Conservation (phyloP, 1,140 invertebrate genomes). For the Drosophila mojavensis region DNA sequence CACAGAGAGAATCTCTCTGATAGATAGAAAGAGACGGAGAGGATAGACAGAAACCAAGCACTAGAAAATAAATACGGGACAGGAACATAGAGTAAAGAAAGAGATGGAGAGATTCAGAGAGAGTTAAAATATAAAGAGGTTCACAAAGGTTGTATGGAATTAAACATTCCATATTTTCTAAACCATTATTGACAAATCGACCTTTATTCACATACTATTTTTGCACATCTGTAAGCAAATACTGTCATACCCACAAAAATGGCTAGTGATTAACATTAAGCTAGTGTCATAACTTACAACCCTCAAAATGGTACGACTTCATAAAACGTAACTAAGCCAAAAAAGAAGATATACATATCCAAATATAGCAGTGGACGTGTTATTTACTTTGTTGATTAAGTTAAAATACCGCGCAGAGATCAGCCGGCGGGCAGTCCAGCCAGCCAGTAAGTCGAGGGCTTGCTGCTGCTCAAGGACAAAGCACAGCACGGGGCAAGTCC, state of each 20-base stretch:
- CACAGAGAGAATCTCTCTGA: too few species aligned
- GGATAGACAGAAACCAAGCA: too few species aligned
- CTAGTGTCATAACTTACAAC: not conserved
- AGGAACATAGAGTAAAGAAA: too few species aligned
- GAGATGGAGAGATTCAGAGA: too few species aligned
- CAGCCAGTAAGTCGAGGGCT: conserved; percentile 39
- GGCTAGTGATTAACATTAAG: not conserved
- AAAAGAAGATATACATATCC: conserved; percentile 44
- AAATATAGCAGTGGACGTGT: conserved; percentile 48
- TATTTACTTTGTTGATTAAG: conserved; percentile 82
- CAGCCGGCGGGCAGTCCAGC: conserved; percentile 54
- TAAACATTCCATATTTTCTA: too few species aligned
- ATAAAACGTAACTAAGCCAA: conserved; percentile 18
- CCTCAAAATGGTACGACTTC: conserved; percentile 1
- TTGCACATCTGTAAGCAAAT: too few species aligned
- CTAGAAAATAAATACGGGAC: too few species aligned
- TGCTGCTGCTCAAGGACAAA: conserved; percentile 53
- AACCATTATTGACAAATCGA: too few species aligned
- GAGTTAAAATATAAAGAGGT: too few species aligned
- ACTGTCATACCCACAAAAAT: not conserved
- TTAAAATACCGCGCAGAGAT: conserved; percentile 76
- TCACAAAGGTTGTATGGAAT: too few species aligned
- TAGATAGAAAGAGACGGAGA: too few species aligned
- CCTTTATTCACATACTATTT: too few species aligned
- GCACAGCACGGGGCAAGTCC: conserved; percentile 17